A percentile compares a stretch with the other conserved stretches of the same genome.
Evolutionary conservation across 2,888 invertebrate genomes (phyloP).

Genomic region (Drosophila ezoana): DNA sequence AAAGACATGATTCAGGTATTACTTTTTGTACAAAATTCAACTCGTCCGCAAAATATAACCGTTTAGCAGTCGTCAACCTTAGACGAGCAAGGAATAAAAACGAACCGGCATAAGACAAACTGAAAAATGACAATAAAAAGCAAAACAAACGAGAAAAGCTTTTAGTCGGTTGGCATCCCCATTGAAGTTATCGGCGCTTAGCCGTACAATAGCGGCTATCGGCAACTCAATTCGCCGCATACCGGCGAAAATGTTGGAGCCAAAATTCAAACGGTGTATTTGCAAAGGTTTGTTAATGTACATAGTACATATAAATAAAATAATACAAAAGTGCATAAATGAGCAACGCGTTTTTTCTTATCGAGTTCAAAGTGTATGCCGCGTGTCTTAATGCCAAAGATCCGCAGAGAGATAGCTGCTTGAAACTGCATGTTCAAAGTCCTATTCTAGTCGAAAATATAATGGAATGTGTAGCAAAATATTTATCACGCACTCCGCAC

Average conservation of each 20-base stretch:
- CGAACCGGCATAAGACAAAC: conserved; percentile 39
- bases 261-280: conserved; percentile 1
- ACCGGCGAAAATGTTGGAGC: background rate
- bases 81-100: conserved; percentile 19
- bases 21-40: conserved; percentile 5
- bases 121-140: conserved; percentile 34
- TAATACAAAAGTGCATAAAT: conserved; percentile 22
- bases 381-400: conserved; percentile 36
- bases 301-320: background rate
- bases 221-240: conserved; percentile 9
- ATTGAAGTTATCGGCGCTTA: conserved; percentile 1
- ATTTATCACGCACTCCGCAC: conserved; percentile 79
- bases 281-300: background rate
- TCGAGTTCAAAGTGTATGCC: conserved; percentile 46
- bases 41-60: background rate
- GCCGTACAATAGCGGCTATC: background rate
- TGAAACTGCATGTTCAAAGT: background rate
- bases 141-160: conserved; percentile 47
- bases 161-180: conserved; percentile 37
- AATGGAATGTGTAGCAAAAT: conserved; percentile 75
- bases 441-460: conserved; percentile 30
- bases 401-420: conserved; percentile 31
- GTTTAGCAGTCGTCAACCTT: conserved; percentile 16
- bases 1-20: conserved; percentile 76
- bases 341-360: conserved; percentile 36